Conservation (phyloP, 2,797 vertebrate genomes). For the Eulemur albifrons region DNA sequence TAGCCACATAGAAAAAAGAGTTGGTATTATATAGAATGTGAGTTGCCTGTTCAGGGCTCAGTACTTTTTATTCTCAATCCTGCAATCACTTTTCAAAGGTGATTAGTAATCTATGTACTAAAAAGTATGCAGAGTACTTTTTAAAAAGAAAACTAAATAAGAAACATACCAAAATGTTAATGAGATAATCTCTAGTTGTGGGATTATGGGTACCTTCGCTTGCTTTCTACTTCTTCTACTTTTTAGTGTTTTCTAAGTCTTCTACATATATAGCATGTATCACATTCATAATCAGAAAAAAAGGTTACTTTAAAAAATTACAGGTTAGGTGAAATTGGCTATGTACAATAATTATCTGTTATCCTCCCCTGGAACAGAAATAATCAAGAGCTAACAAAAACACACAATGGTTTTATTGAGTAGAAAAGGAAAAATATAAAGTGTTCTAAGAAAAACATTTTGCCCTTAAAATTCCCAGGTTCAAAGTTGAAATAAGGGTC, state of each 20-base stretch:
- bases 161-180: constrained; percentile 27
- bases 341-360: constrained; percentile 23
- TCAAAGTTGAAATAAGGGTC: constrained; percentile 33
- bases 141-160: not conserved
- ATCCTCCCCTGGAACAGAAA: not conserved
- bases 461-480: not conserved
- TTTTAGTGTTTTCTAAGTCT: not conserved
- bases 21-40: not conserved
- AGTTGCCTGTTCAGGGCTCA: not conserved
- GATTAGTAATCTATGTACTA: too few relatives aligned
- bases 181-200: not conserved
- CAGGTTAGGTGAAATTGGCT: constrained; percentile 27
- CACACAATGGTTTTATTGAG: constrained; percentile 7
- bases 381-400: not conserved
- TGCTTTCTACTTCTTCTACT: not conserved
- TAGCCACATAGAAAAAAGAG: not conserved
- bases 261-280: not conserved
- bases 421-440: constrained; percentile 6
- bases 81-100: not conserved
- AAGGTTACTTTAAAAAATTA: constrained; percentile 18
- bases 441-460: constrained; percentile 18
- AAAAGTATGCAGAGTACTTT: not conserved
- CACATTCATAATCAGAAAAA: not conserved
- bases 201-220: not conserved
- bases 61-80: not conserved